Base-by-base conservation (phyloP, 2,888 invertebrate species). In the Apocheima hispidaria region DNA sequence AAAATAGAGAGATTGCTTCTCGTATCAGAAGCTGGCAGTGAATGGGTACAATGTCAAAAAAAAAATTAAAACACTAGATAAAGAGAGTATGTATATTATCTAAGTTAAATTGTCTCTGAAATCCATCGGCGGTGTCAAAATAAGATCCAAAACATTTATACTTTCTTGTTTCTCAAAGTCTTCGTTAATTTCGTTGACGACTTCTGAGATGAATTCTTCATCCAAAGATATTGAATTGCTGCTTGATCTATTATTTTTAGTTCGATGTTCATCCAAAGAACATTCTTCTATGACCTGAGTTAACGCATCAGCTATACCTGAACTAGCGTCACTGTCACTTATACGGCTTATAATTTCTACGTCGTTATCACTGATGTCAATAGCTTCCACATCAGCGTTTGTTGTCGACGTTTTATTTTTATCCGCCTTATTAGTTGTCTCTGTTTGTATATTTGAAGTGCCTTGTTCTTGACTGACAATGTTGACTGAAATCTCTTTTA, bases 201-300 rank as follows among this genome's bases (percentile, higher is more conserved):
- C 84, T 69, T 90, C 88, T 38, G 59, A 65, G 52, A 85, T 75
- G 20, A 90, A 72, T 35, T 84, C 82, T 70, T 87, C 84, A 53
- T 89, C 87, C 30, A 78, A 50, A 1, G 84, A 84, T 65, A 78
- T 79, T 10, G 65, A 51, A 50, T 74, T 75, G 52, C 61, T 69
- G 48, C 57, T 58, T 66, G 70, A 44, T 65, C 60, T 65, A 56
- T 65, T 51, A 52, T 74, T 72, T 30, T n/a, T n/a, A n/a, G 20
- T 36, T 23, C 41, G 52, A 16, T 23, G 6, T 28, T 48, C 40
- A 50, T 73, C 68, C 16, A 65, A 43, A n/a, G 78, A 77, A 68
- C 67, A 79, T 65, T 86, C 83, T 69, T 82, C 82, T 48, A 92
- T 75, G 4, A 89, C 70, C 81, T 91, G 91, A 14, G 92, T 92